phyloP scores from a whole-genome alignment of 2,113 vertebrate species.

The Spea bombifrons region DNA sequence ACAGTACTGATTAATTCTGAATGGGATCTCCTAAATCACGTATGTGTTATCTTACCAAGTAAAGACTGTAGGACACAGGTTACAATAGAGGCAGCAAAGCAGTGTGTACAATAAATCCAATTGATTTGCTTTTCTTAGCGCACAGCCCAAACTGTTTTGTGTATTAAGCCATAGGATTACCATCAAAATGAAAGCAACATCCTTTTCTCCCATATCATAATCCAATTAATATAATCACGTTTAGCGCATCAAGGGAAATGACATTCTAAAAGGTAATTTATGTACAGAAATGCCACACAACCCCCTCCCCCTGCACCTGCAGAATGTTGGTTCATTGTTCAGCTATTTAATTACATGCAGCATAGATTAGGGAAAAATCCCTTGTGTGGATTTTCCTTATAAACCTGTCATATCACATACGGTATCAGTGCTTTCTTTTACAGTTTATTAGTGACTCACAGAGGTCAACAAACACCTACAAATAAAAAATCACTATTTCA shows the following conservation, averaged over 20 bases:
- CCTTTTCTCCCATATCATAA: conserved; percentile 39
- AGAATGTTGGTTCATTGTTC: conserved; percentile 16
- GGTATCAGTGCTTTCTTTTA: conserved; percentile 9
- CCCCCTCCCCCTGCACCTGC: conserved; percentile 25
- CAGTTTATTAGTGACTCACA: neutral
- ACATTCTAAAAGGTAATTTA: conserved; percentile 48
- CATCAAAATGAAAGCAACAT: conserved; percentile 8
- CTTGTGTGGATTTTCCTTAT: conserved; percentile 20
- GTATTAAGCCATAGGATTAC: conserved; percentile 24
- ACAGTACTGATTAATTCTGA: conserved; percentile 30
- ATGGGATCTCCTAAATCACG: conserved; percentile 29
- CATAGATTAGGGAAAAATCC: conserved; percentile 34
- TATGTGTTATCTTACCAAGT: neutral
- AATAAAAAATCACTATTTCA: neutral
- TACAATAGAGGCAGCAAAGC: neutral
- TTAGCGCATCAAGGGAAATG: conserved; percentile 43
- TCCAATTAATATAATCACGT: conserved; percentile 47
- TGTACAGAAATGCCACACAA: conserved; percentile 34
- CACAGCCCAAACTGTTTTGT: conserved; percentile 17
- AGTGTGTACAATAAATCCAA: conserved; percentile 10
- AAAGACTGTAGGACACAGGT: neutral
- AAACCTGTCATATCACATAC: conserved; percentile 35
- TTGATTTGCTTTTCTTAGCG: conserved; percentile 17
- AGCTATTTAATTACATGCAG: conserved; percentile 44
- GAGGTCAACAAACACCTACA: conserved; percentile 23